Conservation (phyloP, 1,140 invertebrate species). For the Centruroides vittatus region DNA sequence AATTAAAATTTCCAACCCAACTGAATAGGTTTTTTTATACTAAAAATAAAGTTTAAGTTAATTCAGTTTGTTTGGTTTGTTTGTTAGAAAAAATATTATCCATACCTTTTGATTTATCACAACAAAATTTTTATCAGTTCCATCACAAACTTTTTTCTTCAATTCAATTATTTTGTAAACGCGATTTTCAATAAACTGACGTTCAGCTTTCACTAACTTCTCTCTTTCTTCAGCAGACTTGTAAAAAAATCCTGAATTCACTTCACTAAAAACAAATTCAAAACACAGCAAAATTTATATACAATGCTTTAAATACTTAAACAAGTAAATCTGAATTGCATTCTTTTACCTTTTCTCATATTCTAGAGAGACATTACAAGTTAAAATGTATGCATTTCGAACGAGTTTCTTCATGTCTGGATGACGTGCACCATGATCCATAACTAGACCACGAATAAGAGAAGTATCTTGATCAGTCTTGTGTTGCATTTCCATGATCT, state of each 20-base stretch:
- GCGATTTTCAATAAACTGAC: constrained; percentile 90
- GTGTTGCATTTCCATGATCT: constrained; percentile 96
- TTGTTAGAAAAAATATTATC: too few species aligned
- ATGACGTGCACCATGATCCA: constrained; percentile 95
- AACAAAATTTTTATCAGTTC: constrained; percentile 76
- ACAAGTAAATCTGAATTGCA: not conserved
- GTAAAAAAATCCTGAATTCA: constrained; percentile 99
- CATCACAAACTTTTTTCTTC: constrained; percentile 85
- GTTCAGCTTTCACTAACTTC: constrained; percentile 83
- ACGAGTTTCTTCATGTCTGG: constrained; percentile 98
- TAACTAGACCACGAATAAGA: constrained; percentile 76
- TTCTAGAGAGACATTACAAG: constrained; percentile 95
- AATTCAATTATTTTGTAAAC: constrained; percentile 91
- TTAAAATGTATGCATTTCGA: constrained; percentile 89
- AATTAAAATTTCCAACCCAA: too few species aligned
- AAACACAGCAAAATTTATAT: too few species aligned
- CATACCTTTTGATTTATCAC: constrained; percentile 90
- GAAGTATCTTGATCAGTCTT: constrained; percentile 86
- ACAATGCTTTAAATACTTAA: not conserved
- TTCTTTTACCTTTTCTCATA: constrained; percentile 86
- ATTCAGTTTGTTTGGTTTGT: too few species aligned
- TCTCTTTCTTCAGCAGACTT: constrained; percentile 94
- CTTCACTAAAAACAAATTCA: constrained; percentile 39
- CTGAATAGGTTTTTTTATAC: too few species aligned
- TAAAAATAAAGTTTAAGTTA: too few species aligned